Evolutionary conservation across 2,797 vertebrate genomes (phyloP), one percentile per base, ranked within the genome.

Genomic region (Sebastes itinus): DNA sequence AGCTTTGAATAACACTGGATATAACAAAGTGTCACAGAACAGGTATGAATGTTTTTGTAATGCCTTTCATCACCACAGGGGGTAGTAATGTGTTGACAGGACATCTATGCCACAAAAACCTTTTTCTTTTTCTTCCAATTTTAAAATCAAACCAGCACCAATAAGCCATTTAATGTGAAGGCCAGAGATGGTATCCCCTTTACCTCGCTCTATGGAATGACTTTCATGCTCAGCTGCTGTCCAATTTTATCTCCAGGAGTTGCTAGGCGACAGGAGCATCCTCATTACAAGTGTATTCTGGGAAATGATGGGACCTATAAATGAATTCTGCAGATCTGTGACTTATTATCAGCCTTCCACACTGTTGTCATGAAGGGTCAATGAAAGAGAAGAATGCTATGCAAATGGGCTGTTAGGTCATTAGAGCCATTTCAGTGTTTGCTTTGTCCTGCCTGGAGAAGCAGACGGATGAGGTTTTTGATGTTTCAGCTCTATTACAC

Each of bases 201-300:
- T 67, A 70, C 76, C 81, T 84, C 55, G 23, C 72, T 72, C 77
- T 61, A 3, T 84, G 73, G 63, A 85, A 78, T 89, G 82, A 85
- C 76, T 93, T 90, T 94, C 87, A 91, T 74, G 89, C 90, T 92
- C 92, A 88, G 86, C 87, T 92, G 88, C 84, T 72, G 87, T 86
- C 81, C 88, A 87, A 75, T 92, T 92, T 90, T 66, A 91, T 91
- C 84, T 78, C 78, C 18, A 35, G 56, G 87, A 82, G 92, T 92
- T 93, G 91, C 89, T 89, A 94, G 88, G 93, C 92, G 87, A 94
- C 92, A 91, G 92, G 70, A 83, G 81, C 80, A 85, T 93, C 84
- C 86, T 87, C 88, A 83, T 88, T 87, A 78, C 68, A 63, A 72
- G 83, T 38, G 81, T 78, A 81, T 88, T 83, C 90, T 87, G 82